Evolutionary conservation across 2,797 vertebrate genomes (phyloP).

Genomic region (Pangasius larnaudii): DNA sequence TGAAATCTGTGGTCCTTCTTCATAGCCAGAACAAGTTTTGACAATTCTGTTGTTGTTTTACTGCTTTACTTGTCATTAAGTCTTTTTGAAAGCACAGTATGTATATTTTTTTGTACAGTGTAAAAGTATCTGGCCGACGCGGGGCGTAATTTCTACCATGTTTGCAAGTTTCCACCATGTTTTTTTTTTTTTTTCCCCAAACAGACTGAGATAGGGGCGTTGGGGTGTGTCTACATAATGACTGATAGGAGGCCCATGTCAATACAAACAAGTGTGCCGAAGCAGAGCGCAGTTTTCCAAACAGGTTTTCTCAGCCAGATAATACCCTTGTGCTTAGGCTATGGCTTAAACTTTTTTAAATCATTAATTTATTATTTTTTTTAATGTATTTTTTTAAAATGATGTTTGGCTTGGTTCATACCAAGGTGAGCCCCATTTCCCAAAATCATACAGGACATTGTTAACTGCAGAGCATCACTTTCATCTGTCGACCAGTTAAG

Average conservation of each 20-base stretch:
- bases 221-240: not conserved
- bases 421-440: not conserved
- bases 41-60: too few relatives aligned
- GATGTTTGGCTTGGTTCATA: not conserved
- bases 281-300: too few relatives aligned
- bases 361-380: too few relatives aligned
- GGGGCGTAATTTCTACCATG: too few relatives aligned
- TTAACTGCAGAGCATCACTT: not conserved
- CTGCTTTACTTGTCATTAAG: too few relatives aligned
- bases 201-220: not conserved
- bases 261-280: not conserved
- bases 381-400: not conserved
- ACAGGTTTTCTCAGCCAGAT: too few relatives aligned
- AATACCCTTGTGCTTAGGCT: not conserved
- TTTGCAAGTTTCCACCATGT: too few relatives aligned
- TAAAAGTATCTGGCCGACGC: too few relatives aligned
- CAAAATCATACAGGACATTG: not conserved
- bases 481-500: not conserved
- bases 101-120: too few relatives aligned
- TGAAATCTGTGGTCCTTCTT: too few relatives aligned
- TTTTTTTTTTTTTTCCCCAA: not conserved
- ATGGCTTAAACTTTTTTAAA: not conserved
- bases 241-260: not conserved
- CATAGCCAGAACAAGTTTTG: too few relatives aligned
- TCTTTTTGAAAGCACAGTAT: too few relatives aligned